Conservation (phyloP, 2,888 invertebrate genomes). For the Andrena haemorrhoa region DNA sequence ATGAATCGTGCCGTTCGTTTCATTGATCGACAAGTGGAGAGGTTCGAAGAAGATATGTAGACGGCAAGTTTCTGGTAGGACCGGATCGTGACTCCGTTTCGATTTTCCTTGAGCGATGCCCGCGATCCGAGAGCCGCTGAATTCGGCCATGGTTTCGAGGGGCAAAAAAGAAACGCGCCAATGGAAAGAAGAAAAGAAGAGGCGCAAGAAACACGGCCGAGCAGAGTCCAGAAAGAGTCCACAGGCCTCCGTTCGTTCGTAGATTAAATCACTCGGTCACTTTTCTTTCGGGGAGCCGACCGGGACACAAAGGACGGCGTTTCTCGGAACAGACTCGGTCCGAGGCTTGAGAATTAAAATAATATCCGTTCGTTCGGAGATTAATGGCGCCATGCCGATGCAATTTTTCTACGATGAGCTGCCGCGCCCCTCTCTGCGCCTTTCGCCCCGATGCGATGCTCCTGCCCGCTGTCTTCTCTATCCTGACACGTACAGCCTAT, state of each 20-base stretch:
- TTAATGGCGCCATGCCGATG: constrained; percentile 80
- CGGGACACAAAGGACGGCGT: constrained; percentile 79
- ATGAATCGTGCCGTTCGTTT: not conserved
- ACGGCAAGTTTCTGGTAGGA: too few species aligned
- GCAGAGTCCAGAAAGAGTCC: constrained; percentile 56
- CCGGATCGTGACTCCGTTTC: not conserved
- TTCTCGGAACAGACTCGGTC: constrained; percentile 79
- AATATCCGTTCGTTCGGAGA: constrained; percentile 81
- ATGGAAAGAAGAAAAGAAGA: constrained; percentile 56
- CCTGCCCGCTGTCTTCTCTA: not conserved
- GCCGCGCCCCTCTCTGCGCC: constrained; percentile 18
- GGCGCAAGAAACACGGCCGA: constrained; percentile 52
- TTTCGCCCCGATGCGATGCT: constrained; percentile 9
- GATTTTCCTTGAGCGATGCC: constrained; percentile 43
- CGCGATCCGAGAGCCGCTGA: constrained; percentile 14
- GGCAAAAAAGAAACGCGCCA: constrained; percentile 64
- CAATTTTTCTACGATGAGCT: constrained; percentile 75
- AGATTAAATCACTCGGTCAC: constrained; percentile 79
- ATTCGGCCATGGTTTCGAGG: constrained; percentile 43
- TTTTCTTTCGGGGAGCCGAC: constrained; percentile 78
- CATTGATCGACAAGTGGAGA: not conserved
- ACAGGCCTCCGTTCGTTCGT: constrained; percentile 67
- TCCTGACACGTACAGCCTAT: not conserved
- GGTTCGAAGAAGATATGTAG: too few species aligned
- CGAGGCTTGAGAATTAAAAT: constrained; percentile 80